phyloP scores from a whole-genome alignment of 2,113 vertebrate species.

The Dicentrarchus labrax region DNA sequence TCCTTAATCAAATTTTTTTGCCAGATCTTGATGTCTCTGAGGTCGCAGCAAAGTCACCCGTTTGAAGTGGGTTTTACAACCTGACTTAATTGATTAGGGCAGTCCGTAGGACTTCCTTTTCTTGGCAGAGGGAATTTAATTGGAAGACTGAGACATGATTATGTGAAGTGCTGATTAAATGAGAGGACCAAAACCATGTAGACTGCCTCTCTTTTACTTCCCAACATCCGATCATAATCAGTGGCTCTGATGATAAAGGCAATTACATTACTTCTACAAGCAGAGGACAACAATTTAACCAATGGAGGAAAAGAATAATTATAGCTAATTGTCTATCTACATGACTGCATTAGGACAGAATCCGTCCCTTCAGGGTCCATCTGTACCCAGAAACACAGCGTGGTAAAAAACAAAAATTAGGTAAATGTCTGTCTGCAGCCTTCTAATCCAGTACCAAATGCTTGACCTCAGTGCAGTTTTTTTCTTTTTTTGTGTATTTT shows the following conservation, averaged over 20 bases:
- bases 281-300: slow-evolving; percentile 56
- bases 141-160: slow-evolving; percentile 74
- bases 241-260: slow-evolving; percentile 68
- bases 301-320: slow-evolving; percentile 28
- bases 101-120: slow-evolving; percentile 62
- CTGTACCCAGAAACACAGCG: neutral
- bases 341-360: slow-evolving; percentile 16
- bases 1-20: slow-evolving; percentile 65
- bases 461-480: slow-evolving; percentile 6
- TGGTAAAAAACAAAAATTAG: neutral
- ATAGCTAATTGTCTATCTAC: slow-evolving; percentile 29
- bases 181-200: slow-evolving; percentile 61
- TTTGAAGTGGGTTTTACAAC: slow-evolving; percentile 68
- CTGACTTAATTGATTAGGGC: slow-evolving; percentile 75
- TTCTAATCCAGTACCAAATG: neutral
- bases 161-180: slow-evolving; percentile 80
- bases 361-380: neutral
- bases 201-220: slow-evolving; percentile 66
- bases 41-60: slow-evolving; percentile 70
- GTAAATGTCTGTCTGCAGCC: neutral
- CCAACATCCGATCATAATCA: slow-evolving; percentile 76
- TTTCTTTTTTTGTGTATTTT: slow-evolving; percentile 3
- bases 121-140: slow-evolving; percentile 67
- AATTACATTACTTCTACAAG: slow-evolving; percentile 69
- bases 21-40: slow-evolving; percentile 71